Percentiles rank a stretch among this genome's conserved stretches.
These are phyloP conservation scores for Glaucidium brasilianum DNA, from an alignment of 2,113 vertebrate species.

Conservation along the genomic window DNA sequence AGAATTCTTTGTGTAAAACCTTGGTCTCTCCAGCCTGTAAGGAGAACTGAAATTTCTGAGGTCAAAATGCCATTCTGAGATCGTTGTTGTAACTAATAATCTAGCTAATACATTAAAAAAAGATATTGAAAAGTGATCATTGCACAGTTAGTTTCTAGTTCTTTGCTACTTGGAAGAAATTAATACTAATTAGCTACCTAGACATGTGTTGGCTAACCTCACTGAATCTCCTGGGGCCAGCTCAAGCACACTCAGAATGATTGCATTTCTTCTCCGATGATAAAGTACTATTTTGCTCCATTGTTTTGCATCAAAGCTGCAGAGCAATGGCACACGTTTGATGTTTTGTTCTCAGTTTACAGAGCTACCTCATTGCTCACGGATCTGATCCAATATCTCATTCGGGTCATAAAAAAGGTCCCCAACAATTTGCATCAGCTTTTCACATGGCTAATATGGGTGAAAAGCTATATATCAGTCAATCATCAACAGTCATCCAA, in stretches of 20 bases:
- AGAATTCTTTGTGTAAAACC: background rate
- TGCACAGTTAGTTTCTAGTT: background rate
- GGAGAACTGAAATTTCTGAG: background rate
- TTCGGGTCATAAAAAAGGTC: background rate
- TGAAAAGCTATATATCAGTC: background rate
- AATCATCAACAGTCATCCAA: background rate
- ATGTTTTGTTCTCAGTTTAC: background rate
- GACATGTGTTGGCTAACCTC: background rate
- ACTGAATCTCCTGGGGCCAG: background rate
- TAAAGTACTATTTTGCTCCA: background rate
- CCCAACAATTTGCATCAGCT: background rate
- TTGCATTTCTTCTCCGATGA: background rate
- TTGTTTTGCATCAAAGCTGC: background rate
- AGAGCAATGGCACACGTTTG: background rate
- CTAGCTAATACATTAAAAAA: background rate
- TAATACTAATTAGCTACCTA: background rate
- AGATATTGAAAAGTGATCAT: background rate
- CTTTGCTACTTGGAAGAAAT: background rate
- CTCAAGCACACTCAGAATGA: background rate
- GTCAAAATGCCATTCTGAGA: background rate
- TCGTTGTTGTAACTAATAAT: background rate
- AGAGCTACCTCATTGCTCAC: background rate
- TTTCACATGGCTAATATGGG: background rate
- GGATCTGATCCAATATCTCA: background rate
- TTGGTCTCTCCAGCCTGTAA: background rate